These are phyloP conservation scores for Hyperoplus immaculatus DNA, from an alignment of 2,797 vertebrate species.

Conservation along the genomic window DNA sequence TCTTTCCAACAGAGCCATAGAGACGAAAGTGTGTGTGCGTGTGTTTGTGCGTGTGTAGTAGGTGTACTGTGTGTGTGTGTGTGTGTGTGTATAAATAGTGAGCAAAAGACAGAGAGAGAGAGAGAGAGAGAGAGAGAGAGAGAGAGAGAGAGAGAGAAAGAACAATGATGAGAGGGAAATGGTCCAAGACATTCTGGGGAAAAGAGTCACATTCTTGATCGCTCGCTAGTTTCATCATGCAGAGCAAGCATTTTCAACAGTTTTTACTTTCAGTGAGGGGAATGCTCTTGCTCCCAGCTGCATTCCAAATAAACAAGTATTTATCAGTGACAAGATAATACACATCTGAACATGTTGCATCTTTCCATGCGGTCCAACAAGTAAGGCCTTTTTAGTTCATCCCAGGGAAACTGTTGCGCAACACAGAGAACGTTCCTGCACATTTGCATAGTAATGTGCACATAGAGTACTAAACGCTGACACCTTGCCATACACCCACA, in stretches of 20 bases:
- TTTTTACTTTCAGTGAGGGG: conserved; percentile 77
- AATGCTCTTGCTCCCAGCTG: conserved; percentile 71
- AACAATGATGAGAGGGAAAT: conserved; percentile 37
- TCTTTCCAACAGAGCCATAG: conserved; percentile 45
- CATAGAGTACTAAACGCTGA: conserved; percentile 35
- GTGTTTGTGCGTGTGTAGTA: conserved; percentile 28
- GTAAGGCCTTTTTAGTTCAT: conserved; percentile 42
- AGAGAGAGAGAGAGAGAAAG: conserved; percentile 28
- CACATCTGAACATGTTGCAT: conserved; percentile 66
- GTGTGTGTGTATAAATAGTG: conserved; percentile 34
- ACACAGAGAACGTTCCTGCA: conserved; percentile 28
- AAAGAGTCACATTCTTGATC: conserved; percentile 76
- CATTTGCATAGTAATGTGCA: conserved; percentile 40
- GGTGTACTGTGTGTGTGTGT: conserved; percentile 36
- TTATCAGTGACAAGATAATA: conserved; percentile 73
- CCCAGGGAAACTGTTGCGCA: conserved; percentile 56
- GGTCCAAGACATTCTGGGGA: conserved; percentile 53
- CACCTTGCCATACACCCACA: conserved; percentile 65
- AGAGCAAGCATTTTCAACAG: conserved; percentile 60
- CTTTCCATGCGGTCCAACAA: conserved; percentile 40
- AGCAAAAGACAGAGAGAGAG: conserved; percentile 27
- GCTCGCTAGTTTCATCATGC: conserved; percentile 74
- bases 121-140: conserved; percentile 20
- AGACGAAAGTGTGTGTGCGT: conserved; percentile 49
- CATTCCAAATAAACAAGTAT: conserved; percentile 77